These are phyloP conservation scores for Battus philenor DNA, from an alignment of 1,140 invertebrate genomes.

Conservation along the genomic window DNA sequence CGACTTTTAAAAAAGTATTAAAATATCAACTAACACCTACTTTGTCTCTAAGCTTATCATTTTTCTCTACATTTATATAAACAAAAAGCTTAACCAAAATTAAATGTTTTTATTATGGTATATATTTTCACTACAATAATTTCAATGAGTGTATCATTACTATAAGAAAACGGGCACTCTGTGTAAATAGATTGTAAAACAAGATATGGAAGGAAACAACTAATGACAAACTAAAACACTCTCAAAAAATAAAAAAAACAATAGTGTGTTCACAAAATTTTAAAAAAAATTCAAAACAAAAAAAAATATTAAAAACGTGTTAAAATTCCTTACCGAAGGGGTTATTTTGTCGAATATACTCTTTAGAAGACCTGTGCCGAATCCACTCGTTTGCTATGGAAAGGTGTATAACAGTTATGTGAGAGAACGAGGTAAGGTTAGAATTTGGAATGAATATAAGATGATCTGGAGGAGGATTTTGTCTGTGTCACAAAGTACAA, in stretches of 20 bases:
- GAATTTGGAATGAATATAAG: slow-evolving; percentile 54
- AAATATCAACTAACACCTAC: slow-evolving; percentile 11
- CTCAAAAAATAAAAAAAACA: slow-evolving; percentile 56
- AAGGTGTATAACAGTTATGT: slow-evolving; percentile 75
- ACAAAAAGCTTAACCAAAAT: slow-evolving; percentile 67
- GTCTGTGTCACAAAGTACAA: slow-evolving; percentile 75
- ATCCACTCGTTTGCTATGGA: slow-evolving; percentile 75
- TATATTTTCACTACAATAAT: slow-evolving; percentile 55
- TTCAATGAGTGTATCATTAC: slow-evolving; percentile 54
- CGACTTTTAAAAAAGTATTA: slow-evolving; percentile 7
- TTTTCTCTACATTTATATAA: slow-evolving; percentile 58
- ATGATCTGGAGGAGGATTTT: slow-evolving; percentile 53
- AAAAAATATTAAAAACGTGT: slow-evolving; percentile 65
- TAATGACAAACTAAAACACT: slow-evolving; percentile 53
- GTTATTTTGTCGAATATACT: slow-evolving; percentile 78
- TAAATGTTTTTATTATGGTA: slow-evolving; percentile 54
- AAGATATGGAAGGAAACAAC: slow-evolving; percentile 40
- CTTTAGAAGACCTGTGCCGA: slow-evolving; percentile 77
- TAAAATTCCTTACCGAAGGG: slow-evolving; percentile 77
- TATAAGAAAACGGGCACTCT: slow-evolving; percentile 67
- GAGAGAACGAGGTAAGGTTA: slow-evolving; percentile 66
- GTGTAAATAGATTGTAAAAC: slow-evolving; percentile 47
- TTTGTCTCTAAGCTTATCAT: slow-evolving; percentile 18
- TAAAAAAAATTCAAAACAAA: slow-evolving; percentile 46
- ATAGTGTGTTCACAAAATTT: slow-evolving; percentile 40